These are phyloP conservation scores for Apodemia duryi DNA, from an alignment of 2,888 invertebrate genomes.

Conservation along the genomic window DNA sequence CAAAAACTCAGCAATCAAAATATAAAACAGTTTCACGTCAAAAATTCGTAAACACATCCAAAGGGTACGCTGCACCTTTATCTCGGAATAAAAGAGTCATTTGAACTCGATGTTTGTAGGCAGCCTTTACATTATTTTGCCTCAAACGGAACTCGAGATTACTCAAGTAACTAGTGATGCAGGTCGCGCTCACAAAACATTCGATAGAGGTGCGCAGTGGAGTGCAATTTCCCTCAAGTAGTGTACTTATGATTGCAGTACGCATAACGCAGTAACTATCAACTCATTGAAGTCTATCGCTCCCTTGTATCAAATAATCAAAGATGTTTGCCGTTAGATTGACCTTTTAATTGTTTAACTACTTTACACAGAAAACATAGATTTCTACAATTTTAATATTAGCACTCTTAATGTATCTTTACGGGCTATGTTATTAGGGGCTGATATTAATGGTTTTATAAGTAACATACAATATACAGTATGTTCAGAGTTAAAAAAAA, in stretches of 20 bases:
- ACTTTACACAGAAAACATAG: too few relatives aligned
- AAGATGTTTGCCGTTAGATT: background rate
- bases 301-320: background rate
- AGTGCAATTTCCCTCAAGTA: conserved; percentile 66
- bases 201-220: conserved; percentile 41
- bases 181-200: conserved; percentile 37
- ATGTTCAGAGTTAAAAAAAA: too few relatives aligned
- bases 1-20: background rate
- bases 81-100: conserved; percentile 35
- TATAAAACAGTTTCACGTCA: conserved; percentile 4
- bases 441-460: too few relatives aligned
- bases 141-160: conserved; percentile 29
- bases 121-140: conserved; percentile 31
- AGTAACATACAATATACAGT: too few relatives aligned
- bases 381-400: too few relatives aligned
- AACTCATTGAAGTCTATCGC: conserved; percentile 1
- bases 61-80: conserved; percentile 19
- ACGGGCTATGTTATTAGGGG: too few relatives aligned
- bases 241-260: conserved; percentile 8
- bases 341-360: background rate
- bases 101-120: conserved; percentile 33
- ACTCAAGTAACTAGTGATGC: conserved; percentile 32
- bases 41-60: background rate
- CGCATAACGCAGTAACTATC: conserved; percentile 13
- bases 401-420: too few relatives aligned